Evolutionary conservation across 1,140 invertebrate species (phyloP), one percentile per base, ranked within the genome.

Genomic region (Atta colombica): DNA sequence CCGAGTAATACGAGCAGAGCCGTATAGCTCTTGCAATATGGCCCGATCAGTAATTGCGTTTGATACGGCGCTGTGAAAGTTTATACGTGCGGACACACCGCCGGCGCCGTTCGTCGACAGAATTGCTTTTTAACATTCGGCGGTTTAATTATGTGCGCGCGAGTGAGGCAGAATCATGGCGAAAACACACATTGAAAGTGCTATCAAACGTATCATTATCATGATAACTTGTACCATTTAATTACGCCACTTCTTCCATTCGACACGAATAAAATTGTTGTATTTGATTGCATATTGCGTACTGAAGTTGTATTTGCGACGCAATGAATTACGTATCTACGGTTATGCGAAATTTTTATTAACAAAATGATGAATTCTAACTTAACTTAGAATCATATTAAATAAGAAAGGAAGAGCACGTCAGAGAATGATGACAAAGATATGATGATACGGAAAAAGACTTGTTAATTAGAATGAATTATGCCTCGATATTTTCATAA

Each of bases 21-120:
- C 55, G 45, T 60, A 68, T 69, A 28, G 77, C 78, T 86, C 77
- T 71, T 86, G 63, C 65, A 80, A 69, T 81, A 86, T 28, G 35
- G 63, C n/a, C 21, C 14, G 65, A 69, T 86, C 77, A 14, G 75
- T 80, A 86, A 80, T 80, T 80, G 85, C 85, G 74, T 86, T 84
- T 84, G 80, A 80, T 86, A 68, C 77, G 77, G 77, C 74, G 65
- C 45, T 86, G 75, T 80, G 75, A 86, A 86, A 86, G 75, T 86
- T 86, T 86, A 69, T 66, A 81, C 65, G 75, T 28, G 65, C 49
- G 71, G 51, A 71, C n/a, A 51, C 75, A 66, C 25, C 39, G 72
- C 14, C 61, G 74, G 60, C 60, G 82, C 55, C 55, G 55, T 14
- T 0, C 0, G 21, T 21, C 28, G 58, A 61, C 69, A 49, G 69